Base-by-base conservation (phyloP, 2,113 vertebrate genomes). In the Onychostruthus taczanowskii region DNA sequence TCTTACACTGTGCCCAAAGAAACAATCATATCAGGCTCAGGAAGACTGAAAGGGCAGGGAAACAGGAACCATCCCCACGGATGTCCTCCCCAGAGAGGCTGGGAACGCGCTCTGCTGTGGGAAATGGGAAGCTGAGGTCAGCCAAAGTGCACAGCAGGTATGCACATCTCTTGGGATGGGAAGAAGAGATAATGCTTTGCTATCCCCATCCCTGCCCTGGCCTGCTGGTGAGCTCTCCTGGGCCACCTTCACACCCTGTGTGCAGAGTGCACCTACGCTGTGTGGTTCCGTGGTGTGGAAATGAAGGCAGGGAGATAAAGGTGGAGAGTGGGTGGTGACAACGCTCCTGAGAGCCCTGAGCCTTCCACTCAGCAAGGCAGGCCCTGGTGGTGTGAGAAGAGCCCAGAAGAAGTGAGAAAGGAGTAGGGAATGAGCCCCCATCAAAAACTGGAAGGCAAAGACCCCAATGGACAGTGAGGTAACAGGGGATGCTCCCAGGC, bases 11-110 rank as follows among this genome's bases (percentile, higher is more conserved):
- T 98, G 97, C 98, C 98, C 98, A 93, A 77, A 93, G 96, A 98
- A 98, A 98, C 98, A 98, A 98, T 98, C 95, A 3, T 98, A 98
- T 98, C 98, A 96, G 95, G 74, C 75, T 97, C 98, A 98, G 98
- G 98, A 98, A 98, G 93, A 89, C 94, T 97, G 96, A 94, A 94
- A 97, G 90, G 92, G 97, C 97, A 97, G 97, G 97, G 96, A 97
- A 98, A 98, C 98, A 98, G 98, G 98, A 98, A 98, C 94, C 13
- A 87, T 96, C 98, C 97, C 95, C 97, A 96, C 94, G 89, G 97
- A 98, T 97, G 97, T 96, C 96, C 97, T 98, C 96, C 89, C 83
- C 52, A 94, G 96, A 97, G 97, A 84, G 88, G 89, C 96, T 96
- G 96, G 92, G 97, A 97, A 97, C 83, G 53, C 23, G 35, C 59